These are phyloP conservation scores for Dicrostonyx torquatus DNA, from an alignment of 2,797 vertebrate genomes.

Conservation along the genomic window DNA sequence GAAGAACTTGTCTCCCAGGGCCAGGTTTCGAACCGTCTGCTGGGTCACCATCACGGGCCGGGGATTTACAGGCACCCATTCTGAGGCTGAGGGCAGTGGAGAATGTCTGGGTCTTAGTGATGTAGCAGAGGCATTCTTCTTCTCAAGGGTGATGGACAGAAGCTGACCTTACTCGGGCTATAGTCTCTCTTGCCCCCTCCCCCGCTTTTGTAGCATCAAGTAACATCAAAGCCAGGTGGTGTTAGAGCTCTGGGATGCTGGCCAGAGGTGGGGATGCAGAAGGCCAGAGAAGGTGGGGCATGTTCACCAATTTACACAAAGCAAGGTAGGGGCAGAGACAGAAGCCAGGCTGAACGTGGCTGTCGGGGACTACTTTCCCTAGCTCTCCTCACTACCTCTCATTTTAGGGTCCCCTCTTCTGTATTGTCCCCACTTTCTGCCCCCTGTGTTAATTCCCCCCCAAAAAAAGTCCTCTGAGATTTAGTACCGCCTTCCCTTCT, in stretches of 20 bases:
- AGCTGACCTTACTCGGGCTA: background rate
- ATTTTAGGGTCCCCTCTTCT: rapidly evolving
- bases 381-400: background rate
- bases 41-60: slow-evolving; percentile 88
- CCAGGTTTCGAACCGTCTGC: slow-evolving; percentile 88
- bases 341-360: background rate
- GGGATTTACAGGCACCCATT: slow-evolving; percentile 90
- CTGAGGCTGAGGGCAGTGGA: slow-evolving; percentile 84
- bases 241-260: background rate
- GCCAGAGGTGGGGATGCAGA: background rate
- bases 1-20: slow-evolving; percentile 88
- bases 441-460: background rate
- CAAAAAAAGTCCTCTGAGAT: background rate
- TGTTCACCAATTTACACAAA: background rate
- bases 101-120: background rate
- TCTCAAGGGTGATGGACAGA: background rate
- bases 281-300: background rate
- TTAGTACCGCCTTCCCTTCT: background rate
- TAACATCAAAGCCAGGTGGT: background rate
- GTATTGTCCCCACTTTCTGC: background rate
- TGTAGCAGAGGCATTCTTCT: background rate
- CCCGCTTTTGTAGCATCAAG: background rate
- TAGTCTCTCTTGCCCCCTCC: background rate
- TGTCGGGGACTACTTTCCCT: no score
- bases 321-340: background rate